A percentile compares a stretch with the other conserved stretches of the same genome.
phyloP scores from a whole-genome alignment of 2,888 invertebrate genomes.

The Patella pellucida region DNA sequence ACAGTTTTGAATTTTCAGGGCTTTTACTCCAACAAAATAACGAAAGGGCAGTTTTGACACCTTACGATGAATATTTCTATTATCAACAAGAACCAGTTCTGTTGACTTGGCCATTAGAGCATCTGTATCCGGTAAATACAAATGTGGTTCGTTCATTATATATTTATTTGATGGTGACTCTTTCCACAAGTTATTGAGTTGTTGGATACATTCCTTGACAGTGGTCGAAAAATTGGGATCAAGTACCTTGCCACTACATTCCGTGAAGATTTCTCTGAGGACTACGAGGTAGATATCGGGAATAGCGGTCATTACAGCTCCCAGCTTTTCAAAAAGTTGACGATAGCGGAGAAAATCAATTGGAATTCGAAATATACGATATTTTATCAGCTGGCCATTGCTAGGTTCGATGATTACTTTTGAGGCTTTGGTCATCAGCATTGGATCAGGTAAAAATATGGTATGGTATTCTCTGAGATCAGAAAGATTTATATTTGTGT shows the following conservation, averaged over 20 bases:
- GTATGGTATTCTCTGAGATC: neutral
- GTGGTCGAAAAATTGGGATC: conserved; percentile 37
- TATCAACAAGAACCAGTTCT: conserved; percentile 31
- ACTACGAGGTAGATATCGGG: conserved; percentile 42
- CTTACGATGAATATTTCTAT: conserved; percentile 16
- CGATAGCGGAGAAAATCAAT: conserved; percentile 36
- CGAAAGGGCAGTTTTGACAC: conserved; percentile 7
- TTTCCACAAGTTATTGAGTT: conserved; percentile 16
- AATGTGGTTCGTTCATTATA: too few relatives aligned
- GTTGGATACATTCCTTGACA: conserved; percentile 32
- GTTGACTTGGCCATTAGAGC: conserved; percentile 21
- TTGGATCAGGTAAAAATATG: conserved; percentile 26
- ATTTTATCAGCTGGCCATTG: neutral
- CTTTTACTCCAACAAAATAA: conserved; percentile 28
- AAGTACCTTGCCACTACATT: conserved; percentile 25
- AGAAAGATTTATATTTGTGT: neutral
- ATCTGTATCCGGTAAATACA: conserved; percentile 21
- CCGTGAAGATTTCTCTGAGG: conserved; percentile 33
- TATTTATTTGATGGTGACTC: too few relatives aligned
- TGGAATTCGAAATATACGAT: conserved; percentile 41
- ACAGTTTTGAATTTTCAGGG: conserved; percentile 17
- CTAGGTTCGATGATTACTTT: neutral
- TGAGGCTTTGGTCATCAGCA: conserved; percentile 24
- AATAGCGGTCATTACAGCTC: conserved; percentile 37
- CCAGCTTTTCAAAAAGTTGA: conserved; percentile 43